Conservation (phyloP, 2,113 vertebrate genomes). For the Enhydra lutris region DNA sequence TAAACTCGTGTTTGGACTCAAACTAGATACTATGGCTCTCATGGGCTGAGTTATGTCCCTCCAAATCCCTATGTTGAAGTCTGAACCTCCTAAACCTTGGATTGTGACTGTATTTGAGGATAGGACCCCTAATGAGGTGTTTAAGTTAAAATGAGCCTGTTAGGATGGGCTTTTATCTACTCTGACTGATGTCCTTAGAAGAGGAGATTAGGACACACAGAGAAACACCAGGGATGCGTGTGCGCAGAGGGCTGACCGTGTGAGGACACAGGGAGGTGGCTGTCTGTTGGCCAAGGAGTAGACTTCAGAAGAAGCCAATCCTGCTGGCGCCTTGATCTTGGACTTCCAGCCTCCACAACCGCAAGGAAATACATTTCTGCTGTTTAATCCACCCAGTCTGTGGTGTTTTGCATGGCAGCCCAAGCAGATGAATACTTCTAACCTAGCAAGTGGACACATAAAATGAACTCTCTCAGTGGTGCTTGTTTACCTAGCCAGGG, state of each 20-base stretch:
- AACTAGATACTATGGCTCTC: not conserved
- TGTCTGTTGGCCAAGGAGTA: not conserved
- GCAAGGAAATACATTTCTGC: not conserved
- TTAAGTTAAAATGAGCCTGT: not conserved
- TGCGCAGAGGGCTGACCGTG: accelerated
- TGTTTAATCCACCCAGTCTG: not conserved
- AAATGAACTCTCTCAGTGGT: accelerated
- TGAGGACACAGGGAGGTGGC: not conserved
- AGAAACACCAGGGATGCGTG: accelerated
- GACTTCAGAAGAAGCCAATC: not conserved
- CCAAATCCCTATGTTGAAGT: not conserved
- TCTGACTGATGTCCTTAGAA: not conserved
- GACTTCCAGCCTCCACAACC: not conserved
- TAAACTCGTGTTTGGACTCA: too few relatives aligned
- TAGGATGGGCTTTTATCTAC: not conserved
- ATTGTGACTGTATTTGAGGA: not conserved
- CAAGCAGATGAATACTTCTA: not conserved
- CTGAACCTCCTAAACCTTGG: too few relatives aligned
- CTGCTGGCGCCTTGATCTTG: not conserved
- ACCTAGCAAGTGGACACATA: accelerated
- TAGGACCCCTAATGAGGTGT: not conserved
- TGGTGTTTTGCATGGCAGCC: not conserved
- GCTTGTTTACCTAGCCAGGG: not conserved
- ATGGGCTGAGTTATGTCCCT: not conserved
- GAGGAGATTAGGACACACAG: not conserved